Base-by-base conservation (phyloP, 2,888 invertebrate genomes). In the Timandra comae region DNA sequence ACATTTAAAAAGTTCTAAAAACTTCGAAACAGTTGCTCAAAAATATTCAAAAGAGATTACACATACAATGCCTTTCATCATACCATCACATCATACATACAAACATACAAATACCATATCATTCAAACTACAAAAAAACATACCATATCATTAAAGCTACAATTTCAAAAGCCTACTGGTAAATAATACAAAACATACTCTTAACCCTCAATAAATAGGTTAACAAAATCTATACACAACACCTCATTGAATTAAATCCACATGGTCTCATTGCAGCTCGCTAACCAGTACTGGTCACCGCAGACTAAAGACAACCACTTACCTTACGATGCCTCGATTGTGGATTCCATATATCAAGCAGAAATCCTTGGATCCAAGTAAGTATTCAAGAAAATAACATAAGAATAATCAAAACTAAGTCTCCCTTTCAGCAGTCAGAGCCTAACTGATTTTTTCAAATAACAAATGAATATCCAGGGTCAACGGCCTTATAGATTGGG, bases 231-330 rank as follows among this genome's bases (percentile, higher is more conserved):
- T 78, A 76, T 75, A 57, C 58, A 69, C 72, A 75, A 63, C 41
- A 66, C 76, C 76, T 59, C 70, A 78, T 69, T 75, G 80, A 85
- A 70, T 79, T 79, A 73, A 77, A 70, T 73, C 75, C 67, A 71
- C 63, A 71, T 82, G 81, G 81, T 78, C 68, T 50, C 52, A 58
- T 63, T 55, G 33, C 81, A 97, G 96, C 87, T 98, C 13, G 96
- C 98, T 1, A 91, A 92, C 41, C 92, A 95, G 64, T 96, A 96
- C 69, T 98, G 98, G 98, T 93, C 96, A 0, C 95, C 96, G 0
- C 92, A 94, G 67, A 93, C 94, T 0, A 86, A 88, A 33, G 88
- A 88, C 6, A 85, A 88, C 2, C 94, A 94, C 81, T 69, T 90
- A 56, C 89, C 91, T 27, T 96, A 91, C 63, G 91, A 93, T 82